phyloP scores from a whole-genome alignment of 1,140 invertebrate genomes.

The Nasonia vitripennis region DNA sequence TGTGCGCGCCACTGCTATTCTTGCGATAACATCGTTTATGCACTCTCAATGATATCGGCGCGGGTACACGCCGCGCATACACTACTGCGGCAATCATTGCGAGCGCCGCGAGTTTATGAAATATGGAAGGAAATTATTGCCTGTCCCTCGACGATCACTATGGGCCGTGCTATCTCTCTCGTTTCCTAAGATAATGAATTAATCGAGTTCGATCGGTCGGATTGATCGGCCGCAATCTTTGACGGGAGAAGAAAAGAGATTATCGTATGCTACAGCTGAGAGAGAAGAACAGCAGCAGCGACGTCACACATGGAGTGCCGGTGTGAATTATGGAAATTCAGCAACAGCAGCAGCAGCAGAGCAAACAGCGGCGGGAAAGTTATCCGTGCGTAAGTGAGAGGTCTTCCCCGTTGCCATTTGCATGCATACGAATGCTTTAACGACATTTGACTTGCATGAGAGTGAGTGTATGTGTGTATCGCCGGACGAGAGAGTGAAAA shows the following conservation, averaged over 20 bases:
- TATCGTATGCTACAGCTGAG: background rate
- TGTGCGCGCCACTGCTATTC: background rate
- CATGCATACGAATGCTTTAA: slow-evolving; percentile 48
- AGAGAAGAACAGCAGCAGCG: background rate
- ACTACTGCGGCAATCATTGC: slow-evolving; percentile 16
- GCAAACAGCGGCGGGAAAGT: slow-evolving; percentile 15
- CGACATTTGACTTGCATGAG: slow-evolving; percentile 47
- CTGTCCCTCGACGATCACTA: background rate
- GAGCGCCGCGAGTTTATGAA: background rate
- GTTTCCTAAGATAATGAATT: background rate
- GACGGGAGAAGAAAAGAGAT: background rate
- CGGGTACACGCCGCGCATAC: background rate
- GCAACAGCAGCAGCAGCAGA: background rate
- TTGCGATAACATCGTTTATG: slow-evolving; percentile 42
- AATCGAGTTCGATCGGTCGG: background rate
- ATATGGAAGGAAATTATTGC: slow-evolving; percentile 25
- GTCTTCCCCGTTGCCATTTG: slow-evolving; percentile 22
- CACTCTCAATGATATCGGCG: slow-evolving; percentile 37
- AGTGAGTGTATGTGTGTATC: slow-evolving; percentile 2
- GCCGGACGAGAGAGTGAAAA: slow-evolving; percentile 4
- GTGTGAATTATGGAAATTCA: slow-evolving; percentile 35
- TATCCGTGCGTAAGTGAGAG: slow-evolving; percentile 23
- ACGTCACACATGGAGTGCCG: background rate
- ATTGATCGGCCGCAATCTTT: background rate
- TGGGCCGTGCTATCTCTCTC: no score